These are phyloP conservation scores for Hemithea aestivaria DNA, from an alignment of 2,888 invertebrate genomes.

Conservation along the genomic window DNA sequence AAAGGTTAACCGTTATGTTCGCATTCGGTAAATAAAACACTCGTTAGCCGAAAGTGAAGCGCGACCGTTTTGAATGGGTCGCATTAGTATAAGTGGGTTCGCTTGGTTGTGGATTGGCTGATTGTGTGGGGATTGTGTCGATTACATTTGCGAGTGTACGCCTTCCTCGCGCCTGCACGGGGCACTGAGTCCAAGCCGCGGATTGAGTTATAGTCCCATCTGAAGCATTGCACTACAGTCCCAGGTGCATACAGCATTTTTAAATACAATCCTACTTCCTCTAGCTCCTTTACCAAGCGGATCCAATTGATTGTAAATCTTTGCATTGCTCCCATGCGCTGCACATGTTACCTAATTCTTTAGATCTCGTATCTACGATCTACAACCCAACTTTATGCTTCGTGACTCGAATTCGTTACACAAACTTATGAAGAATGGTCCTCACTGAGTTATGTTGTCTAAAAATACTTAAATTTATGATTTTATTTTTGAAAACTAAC, in stretches of 20 bases:
- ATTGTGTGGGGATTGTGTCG: slow-evolving; percentile 49
- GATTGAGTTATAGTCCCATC: slow-evolving; percentile 62
- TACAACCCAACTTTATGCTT: slow-evolving; percentile 22
- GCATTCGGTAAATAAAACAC: slow-evolving; percentile 42
- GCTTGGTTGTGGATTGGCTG: slow-evolving; percentile 45
- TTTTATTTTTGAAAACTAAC: slow-evolving; percentile 1
- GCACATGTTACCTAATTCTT: slow-evolving; percentile 19
- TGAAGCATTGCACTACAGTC: slow-evolving; percentile 30
- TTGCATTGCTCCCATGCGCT: slow-evolving; percentile 12
- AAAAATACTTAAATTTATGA: slow-evolving; percentile 11
- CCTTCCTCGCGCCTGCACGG: slow-evolving; percentile 9
- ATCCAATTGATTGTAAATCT: slow-evolving; percentile 18
- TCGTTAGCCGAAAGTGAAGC: slow-evolving; percentile 45
- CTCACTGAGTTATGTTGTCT: slow-evolving; percentile 7
- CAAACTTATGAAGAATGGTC: slow-evolving; percentile 18
- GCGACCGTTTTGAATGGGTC: slow-evolving; percentile 52
- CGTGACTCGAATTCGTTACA: slow-evolving; percentile 25
- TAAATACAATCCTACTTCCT: slow-evolving; percentile 14
- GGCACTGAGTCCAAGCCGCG: slow-evolving; percentile 6
- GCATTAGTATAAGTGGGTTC: slow-evolving; percentile 60
- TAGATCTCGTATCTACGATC: slow-evolving; percentile 1
- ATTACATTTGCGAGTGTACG: slow-evolving; percentile 48
- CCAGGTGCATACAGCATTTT: slow-evolving; percentile 41
- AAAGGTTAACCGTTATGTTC: slow-evolving; percentile 27
- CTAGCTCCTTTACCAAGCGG: slow-evolving; percentile 1